Conservation (phyloP, 2,113 vertebrate genomes). For the Percina caprodes region DNA sequence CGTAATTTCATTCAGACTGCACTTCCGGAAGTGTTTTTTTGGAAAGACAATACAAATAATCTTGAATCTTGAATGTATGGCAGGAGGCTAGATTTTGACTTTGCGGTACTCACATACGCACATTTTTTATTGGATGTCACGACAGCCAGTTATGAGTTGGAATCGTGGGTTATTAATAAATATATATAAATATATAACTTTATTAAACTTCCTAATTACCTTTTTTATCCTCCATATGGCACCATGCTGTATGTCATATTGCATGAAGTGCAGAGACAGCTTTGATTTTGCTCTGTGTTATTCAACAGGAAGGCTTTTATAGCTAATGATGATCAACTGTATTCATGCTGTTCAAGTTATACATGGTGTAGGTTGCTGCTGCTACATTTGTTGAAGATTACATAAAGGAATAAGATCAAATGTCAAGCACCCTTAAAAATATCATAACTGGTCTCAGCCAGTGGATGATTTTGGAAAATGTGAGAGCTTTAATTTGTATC, state of each 20-base stretch:
- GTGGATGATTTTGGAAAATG: not conserved
- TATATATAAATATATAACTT: conserved; percentile 1
- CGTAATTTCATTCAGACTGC: no score
- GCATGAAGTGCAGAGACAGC: conserved; percentile 33
- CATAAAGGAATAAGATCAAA: not conserved
- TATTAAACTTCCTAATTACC: conserved; percentile 30
- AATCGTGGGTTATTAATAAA: conserved; percentile 5
- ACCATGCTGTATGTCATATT: conserved; percentile 22
- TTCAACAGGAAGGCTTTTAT: conserved; percentile 13
- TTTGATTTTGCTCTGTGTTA: conserved; percentile 16
- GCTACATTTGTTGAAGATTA: not conserved
- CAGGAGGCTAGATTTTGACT: not conserved
- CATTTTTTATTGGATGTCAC: conserved; percentile 15
- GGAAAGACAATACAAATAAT: no score
- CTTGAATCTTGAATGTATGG: no score
- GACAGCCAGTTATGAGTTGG: not conserved
- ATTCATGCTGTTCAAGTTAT: not conserved
- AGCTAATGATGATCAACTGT: not conserved
- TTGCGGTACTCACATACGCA: not conserved
- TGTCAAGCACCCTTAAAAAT: not conserved
- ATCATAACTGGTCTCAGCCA: not conserved
- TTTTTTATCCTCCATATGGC: conserved; percentile 30
- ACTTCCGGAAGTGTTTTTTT: no score
- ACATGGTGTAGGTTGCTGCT: not conserved
- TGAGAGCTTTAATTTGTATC: not conserved